Evolutionary conservation across 2,113 vertebrate species (phyloP), one percentile per base, ranked within the genome.

Genomic region (Dipodomys stephensi): DNA sequence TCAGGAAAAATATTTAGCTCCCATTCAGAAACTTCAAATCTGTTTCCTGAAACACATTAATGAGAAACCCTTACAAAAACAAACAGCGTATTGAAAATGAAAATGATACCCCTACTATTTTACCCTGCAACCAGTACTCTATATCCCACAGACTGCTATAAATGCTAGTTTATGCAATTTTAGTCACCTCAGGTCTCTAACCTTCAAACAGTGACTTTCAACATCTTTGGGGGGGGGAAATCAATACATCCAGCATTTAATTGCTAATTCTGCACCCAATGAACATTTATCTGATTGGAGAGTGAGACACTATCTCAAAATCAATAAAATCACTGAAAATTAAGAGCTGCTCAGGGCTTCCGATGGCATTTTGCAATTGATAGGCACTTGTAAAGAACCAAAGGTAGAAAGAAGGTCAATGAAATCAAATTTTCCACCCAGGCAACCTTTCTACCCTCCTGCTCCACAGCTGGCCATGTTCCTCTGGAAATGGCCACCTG

Each of bases 1-100:
- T 95, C 92, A 74, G 97, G 97, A 27, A 97, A 96, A 95, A 97
- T 98, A 95, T 97, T 97, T 91, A 85, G 77, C 32, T 95, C 95
- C 68, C 92, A 96, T 64, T 97, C 97, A 88, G 72, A 94, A 73
- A 67, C 57, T 76, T 86, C 74, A 8, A 97, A 95, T 88, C 72
- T 97, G 27, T 96, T 96, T 87, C 83, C 83, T 64, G 96, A 97
- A 82, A 68, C 64, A 86, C 92, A 95, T 74, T 94, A 89, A 69
- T 79, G 28, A 90, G 87, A 79, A 80, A 6, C 5, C 2, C 13
- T 39, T 44, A 32, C 2, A 39, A 86, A 93, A 77, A 13, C 65
- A 30, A 90, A 83, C 3, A 6, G 4, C 85, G n/a, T 68, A 67
- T 46, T 67, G 35, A 81, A 96, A 92, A 74, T 67, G 35, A 81